Evolutionary conservation across 1,140 invertebrate genomes (phyloP).

Genomic region (Drosophila bocki): DNA sequence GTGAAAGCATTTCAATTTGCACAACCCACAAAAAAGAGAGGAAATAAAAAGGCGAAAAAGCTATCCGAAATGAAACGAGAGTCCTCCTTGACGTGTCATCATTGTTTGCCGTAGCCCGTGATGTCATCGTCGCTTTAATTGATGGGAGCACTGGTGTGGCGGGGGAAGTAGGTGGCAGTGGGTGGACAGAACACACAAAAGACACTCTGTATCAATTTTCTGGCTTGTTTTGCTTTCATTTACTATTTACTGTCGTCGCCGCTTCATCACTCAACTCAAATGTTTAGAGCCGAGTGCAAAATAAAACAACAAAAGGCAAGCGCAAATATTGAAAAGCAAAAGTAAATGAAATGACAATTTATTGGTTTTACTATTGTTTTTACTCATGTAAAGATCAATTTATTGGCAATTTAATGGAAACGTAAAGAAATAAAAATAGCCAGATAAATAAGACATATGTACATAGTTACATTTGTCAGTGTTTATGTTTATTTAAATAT

Average conservation of each 20-base stretch:
- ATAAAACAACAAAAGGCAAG: conserved; percentile 11
- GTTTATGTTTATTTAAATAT: background rate
- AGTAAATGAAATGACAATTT: conserved; percentile 37
- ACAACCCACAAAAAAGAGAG: conserved; percentile 18
- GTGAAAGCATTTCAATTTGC: conserved; percentile 56
- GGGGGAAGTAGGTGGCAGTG: background rate
- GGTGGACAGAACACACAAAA: conserved; percentile 26
- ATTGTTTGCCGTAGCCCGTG: conserved; percentile 34
- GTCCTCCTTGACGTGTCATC: conserved; percentile 48
- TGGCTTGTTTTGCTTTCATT: conserved; percentile 57
- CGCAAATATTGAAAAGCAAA: conserved; percentile 23
- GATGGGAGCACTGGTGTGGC: conserved; percentile 14
- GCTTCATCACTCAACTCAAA: conserved; percentile 23
- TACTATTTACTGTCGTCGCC: conserved; percentile 62
- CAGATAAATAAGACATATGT: background rate
- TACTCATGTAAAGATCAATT: conserved; percentile 20
- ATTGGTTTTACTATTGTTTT: conserved; percentile 19
- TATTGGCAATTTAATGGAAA: conserved; percentile 8
- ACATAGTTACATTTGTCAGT: background rate
- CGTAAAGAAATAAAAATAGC: background rate
- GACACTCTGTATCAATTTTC: conserved; percentile 68
- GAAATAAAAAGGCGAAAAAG: conserved; percentile 8
- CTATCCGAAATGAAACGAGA: conserved; percentile 21
- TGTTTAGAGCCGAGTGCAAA: conserved; percentile 34
- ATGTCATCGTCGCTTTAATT: conserved; percentile 48